phyloP scores from a whole-genome alignment of 2,888 invertebrate genomes.

The Lepidochrysops patricia region DNA sequence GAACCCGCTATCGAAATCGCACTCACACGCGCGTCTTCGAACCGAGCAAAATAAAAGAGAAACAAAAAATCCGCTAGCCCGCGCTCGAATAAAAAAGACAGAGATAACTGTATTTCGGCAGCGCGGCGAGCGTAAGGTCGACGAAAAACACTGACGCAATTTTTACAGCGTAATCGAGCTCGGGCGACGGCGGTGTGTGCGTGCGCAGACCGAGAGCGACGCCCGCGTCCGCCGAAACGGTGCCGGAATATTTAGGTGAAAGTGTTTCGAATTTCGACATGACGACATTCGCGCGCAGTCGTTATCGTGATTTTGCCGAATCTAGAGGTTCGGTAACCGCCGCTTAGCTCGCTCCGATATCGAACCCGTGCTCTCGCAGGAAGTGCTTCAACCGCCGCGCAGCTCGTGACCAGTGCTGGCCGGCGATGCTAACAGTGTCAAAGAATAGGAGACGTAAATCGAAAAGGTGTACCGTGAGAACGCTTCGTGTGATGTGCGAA shows the following conservation, averaged over 20 bases:
- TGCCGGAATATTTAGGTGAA: slow-evolving; percentile 75
- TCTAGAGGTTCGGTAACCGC: slow-evolving; percentile 65
- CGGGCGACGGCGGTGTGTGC: slow-evolving; percentile 64
- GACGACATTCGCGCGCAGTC: slow-evolving; percentile 75
- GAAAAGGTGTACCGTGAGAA: slow-evolving; percentile 56
- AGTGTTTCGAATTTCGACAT: slow-evolving; percentile 75
- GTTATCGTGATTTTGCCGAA: slow-evolving; percentile 75
- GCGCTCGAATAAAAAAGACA: slow-evolving; percentile 63
- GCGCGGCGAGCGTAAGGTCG: slow-evolving; percentile 62
- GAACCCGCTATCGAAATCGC: slow-evolving; percentile 73
- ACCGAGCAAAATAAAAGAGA: slow-evolving; percentile 60
- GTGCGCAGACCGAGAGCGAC: slow-evolving; percentile 72
- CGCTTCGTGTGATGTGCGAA: slow-evolving; percentile 60
- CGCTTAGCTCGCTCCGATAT: slow-evolving; percentile 37
- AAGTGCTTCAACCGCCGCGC: slow-evolving; percentile 50
- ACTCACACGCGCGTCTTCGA: slow-evolving; percentile 61
- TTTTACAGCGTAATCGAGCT: slow-evolving; percentile 72
- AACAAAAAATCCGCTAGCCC: slow-evolving; percentile 58
- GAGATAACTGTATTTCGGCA: slow-evolving; percentile 71
- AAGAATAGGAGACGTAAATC: slow-evolving; percentile 60
- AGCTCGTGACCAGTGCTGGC: slow-evolving; percentile 49
- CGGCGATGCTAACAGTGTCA: slow-evolving; percentile 58
- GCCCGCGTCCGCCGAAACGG: slow-evolving; percentile 73
- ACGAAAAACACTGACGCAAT: slow-evolving; percentile 74
- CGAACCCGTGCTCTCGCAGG: slow-evolving; percentile 44